Evolutionary conservation across 2,113 vertebrate genomes (phyloP).

Genomic region (Podilymbus podiceps): DNA sequence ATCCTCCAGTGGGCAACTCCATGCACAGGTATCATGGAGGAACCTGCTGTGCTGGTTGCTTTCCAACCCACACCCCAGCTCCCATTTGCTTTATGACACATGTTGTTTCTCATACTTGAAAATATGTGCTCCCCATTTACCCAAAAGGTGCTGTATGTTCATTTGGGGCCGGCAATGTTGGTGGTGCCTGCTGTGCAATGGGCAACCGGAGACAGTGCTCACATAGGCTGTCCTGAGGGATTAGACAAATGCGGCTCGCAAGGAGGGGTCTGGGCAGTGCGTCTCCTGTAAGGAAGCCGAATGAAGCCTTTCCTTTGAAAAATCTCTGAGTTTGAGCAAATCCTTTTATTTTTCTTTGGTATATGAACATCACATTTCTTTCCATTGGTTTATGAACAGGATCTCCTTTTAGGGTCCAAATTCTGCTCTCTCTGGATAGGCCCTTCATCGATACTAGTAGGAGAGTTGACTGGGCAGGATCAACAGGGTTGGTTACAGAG

Average conservation of each 20-base stretch:
- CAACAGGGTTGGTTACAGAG: not conserved
- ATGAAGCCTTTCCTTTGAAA: not conserved
- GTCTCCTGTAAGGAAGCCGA: not conserved
- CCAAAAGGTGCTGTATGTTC: not conserved
- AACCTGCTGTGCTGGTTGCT: not conserved
- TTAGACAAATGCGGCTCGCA: not conserved
- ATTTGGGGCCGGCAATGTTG: rapidly evolving
- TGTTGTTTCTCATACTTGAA: slow-evolving; percentile 41
- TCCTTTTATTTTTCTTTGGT: not conserved
- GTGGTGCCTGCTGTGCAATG: not conserved
- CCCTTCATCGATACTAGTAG: not conserved
- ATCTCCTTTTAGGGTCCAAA: not conserved
- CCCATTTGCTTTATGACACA: not conserved
- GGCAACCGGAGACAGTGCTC: not conserved
- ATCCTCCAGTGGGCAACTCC: not conserved
- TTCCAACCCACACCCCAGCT: not conserved
- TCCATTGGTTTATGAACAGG: not conserved
- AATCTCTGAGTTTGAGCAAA: not conserved
- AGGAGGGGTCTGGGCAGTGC: not conserved
- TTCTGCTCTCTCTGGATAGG: not conserved
- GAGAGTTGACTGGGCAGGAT: not conserved
- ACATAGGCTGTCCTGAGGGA: not conserved
- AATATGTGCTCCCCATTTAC: not conserved
- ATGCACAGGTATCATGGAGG: not conserved
- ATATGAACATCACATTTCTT: not conserved